A percentile compares a stretch with the other conserved stretches of the same genome.
These are phyloP conservation scores for Alligator mississippiensis DNA, from an alignment of 2,113 vertebrate genomes.

Conservation along the genomic window DNA sequence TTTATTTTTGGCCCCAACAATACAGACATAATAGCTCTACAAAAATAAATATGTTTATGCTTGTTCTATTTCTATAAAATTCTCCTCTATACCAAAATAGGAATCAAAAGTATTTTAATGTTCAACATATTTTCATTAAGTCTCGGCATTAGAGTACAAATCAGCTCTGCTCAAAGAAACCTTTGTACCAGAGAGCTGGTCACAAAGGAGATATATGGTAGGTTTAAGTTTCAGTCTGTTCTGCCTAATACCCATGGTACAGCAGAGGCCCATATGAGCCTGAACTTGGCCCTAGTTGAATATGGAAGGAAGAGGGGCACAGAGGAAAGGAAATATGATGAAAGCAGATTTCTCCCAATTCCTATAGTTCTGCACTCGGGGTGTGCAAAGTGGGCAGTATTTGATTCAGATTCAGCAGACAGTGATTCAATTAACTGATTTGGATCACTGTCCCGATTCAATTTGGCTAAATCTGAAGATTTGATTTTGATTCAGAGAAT, in stretches of 20 bases:
- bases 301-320: rapidly evolving
- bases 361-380: too few species aligned
- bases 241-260: rapidly evolving
- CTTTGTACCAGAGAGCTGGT: neutral
- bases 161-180: neutral
- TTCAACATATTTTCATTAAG: neutral
- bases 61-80: neutral
- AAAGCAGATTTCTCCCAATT: neutral
- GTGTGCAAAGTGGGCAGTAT: too few species aligned
- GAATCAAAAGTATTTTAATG: conserved; percentile 5
- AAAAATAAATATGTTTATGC: neutral
- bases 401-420: too few species aligned
- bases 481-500: too few species aligned
- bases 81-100: conserved; percentile 22
- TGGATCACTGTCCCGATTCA: too few species aligned
- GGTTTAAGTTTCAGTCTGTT: neutral
- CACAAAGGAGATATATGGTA: rapidly evolving
- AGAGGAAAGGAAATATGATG: neutral
- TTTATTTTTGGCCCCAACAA: conserved; percentile 43
- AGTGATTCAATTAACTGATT: too few species aligned
- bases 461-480: too few species aligned
- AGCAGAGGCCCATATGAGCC: neutral
- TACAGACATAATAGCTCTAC: neutral
- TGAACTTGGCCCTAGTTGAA: rapidly evolving
- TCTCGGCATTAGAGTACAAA: neutral